Evolutionary conservation across 2,113 vertebrate genomes (phyloP), one percentile per base, ranked within the genome.

Genomic region (Crotalus horridus): DNA sequence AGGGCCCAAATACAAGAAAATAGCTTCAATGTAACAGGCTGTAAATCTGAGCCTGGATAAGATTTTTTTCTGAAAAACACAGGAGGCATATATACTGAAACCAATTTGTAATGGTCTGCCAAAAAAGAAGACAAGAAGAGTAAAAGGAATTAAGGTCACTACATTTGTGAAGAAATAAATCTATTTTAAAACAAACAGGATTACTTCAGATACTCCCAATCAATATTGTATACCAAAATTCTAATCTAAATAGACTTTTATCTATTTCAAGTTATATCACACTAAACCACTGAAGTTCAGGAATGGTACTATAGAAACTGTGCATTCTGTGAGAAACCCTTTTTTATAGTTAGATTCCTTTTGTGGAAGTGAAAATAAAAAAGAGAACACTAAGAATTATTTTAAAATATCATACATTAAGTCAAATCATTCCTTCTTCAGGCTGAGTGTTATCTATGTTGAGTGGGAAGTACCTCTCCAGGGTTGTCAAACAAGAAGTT

Each of bases 161-260:
- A 69, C 4, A 93, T 92, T 94, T 94, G 89, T 59, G 46, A 96
- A 92, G 64, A n/a, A 54, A 93, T 92, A 92, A 93, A 89, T 56
- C 15, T 89, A 55, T 92, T 74, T 92, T 92, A 89, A 92, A 81
- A 39, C 53, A 33, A 92, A 81, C 53, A 61, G 69, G 43, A 85
- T 93, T 86, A 86, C 89, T 93, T 51, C 88, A 86, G 88, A 58
- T 23, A 89, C 12, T 85, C 1, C 29, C 88, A 59, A 46, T 51
- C 54, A 59, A n/a, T 89, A 69, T 17, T 33, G 64, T 69, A 10
- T 13, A 17, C 21, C 26, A 89, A 92, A 81, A 59, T 43, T 85
- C 85, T 90, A 46, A 43, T 59, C 55, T 89, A 74, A 87, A 59
- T 54, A 64, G 13, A n/a, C n/a, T n/a, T 55, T 39, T 21, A 26